phyloP scores from a whole-genome alignment of 2,113 vertebrate species.

The Gorsachius goisagi region DNA sequence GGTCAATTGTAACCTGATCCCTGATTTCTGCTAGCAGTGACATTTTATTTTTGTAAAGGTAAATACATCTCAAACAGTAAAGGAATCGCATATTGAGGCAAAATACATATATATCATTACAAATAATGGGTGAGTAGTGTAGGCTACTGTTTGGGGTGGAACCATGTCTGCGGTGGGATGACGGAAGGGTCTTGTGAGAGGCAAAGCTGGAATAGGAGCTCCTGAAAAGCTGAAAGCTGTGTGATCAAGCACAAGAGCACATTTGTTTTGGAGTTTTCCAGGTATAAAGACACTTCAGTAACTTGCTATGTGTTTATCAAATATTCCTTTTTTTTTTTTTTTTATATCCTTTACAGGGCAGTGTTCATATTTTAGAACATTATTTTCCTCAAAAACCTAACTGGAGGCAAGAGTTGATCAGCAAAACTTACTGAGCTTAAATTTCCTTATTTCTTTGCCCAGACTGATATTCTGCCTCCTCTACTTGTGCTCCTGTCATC shows the following conservation, averaged over 20 bases:
- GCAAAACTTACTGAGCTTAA: background rate
- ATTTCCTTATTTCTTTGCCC: background rate
- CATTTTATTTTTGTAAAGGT: background rate
- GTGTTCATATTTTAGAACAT: fast-evolving
- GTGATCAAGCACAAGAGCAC: background rate
- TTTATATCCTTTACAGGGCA: background rate
- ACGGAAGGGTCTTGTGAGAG: background rate
- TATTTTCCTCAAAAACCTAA: background rate
- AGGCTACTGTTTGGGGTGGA: background rate
- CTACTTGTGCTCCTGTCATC: background rate
- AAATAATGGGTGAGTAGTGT: fast-evolving
- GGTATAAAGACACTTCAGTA: background rate
- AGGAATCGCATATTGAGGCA: background rate
- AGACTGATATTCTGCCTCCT: background rate
- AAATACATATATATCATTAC: background rate
- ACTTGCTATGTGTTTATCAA: background rate
- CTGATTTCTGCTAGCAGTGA: background rate
- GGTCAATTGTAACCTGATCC: fast-evolving
- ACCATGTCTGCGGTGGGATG: background rate
- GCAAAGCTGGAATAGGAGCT: background rate
- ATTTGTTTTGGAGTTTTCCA: fast-evolving
- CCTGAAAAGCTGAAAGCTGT: background rate
- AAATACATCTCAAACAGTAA: background rate
- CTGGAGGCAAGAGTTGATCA: background rate
- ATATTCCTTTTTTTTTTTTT: background rate